These are phyloP conservation scores for Lepidochrysops patricia DNA, from an alignment of 2,888 invertebrate genomes.

Conservation along the genomic window DNA sequence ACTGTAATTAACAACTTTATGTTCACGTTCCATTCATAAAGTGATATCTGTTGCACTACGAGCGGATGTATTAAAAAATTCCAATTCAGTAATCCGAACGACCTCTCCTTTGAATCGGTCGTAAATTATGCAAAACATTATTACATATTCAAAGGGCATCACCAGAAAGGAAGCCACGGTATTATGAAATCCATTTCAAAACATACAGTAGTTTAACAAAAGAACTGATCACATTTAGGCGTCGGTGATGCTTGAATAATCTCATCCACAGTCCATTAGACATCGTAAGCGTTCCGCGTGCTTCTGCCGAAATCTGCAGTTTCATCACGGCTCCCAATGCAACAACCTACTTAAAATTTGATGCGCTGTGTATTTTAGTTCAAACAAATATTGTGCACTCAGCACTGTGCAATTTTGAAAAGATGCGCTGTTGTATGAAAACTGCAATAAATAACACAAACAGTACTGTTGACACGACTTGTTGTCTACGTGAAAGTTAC, in stretches of 20 bases:
- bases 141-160: slow-evolving; percentile 22
- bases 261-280: slow-evolving; percentile 52
- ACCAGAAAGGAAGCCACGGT: slow-evolving; percentile 16
- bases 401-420: neutral
- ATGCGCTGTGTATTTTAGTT: slow-evolving; percentile 33
- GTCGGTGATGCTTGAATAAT: slow-evolving; percentile 21
- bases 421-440: neutral
- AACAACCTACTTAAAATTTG: slow-evolving; percentile 36
- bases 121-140: slow-evolving; percentile 13
- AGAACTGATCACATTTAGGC: slow-evolving; percentile 9
- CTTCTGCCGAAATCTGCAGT: slow-evolving; percentile 53
- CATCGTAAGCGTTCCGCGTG: slow-evolving; percentile 41
- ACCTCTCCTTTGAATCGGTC: neutral
- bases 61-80: slow-evolving; percentile 11
- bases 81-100: slow-evolving; percentile 9
- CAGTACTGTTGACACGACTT: neutral
- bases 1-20: neutral
- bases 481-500: neutral
- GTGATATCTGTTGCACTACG: neutral
- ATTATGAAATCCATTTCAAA: slow-evolving; percentile 23
- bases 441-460: neutral
- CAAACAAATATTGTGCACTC: neutral
- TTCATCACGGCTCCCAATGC: slow-evolving; percentile 43
- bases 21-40: neutral
- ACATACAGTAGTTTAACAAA: slow-evolving; percentile 14